Evolutionary conservation across 2,797 vertebrate species (phyloP), one percentile per base, ranked within the genome.

Genomic region (Mormyrus proboscirostris): DNA sequence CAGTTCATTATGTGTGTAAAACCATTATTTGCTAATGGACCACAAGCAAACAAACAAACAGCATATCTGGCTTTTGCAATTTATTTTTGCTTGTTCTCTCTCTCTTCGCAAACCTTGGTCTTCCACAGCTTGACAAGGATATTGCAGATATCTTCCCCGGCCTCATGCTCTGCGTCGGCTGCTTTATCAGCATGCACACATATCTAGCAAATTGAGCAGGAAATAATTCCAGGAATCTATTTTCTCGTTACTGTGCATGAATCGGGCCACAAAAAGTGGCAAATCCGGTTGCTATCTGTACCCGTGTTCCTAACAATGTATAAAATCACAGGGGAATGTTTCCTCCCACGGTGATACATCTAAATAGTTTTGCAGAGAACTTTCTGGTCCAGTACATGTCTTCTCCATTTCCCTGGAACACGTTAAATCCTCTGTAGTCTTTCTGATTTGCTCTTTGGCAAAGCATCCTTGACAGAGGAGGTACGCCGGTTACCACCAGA

Each of bases 301-400:
- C 90, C 86, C 84, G 90, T 86, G 90, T 91, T 85, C 69, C 82
- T 89, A 91, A 91, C 90, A 87, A 89, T 91, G 88, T 90, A 92
- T 92, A 91, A 33, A 88, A 89, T 92, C 92, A 92, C 89, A 91
- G 88, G 49, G 88, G 90, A 92, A 91, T 92, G 90, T 89, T 89
- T 91, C 76, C 87, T 86, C 89, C 87, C 5, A 9, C 76, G 41
- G 25, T 44, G n/a, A 57, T 62, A 87, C 51, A 84, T 55, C 90
- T 91, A 89, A 57, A 92, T 92, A 89, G 90, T 91, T 91, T 91
- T 91, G 91, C 90, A 89, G 92, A 91, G 90, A 90, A 79, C 89
- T 91, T 83, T 55, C 91, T 92, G 90, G 88, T 84, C 88, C 84
- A 86, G 82, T 89, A 76, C 79, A 83, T 7, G 16, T 50, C 44